A percentile compares a stretch with the other conserved stretches of the same genome.
phyloP scores from a whole-genome alignment of 2,888 invertebrate species.

The Nomada ferruginata region DNA sequence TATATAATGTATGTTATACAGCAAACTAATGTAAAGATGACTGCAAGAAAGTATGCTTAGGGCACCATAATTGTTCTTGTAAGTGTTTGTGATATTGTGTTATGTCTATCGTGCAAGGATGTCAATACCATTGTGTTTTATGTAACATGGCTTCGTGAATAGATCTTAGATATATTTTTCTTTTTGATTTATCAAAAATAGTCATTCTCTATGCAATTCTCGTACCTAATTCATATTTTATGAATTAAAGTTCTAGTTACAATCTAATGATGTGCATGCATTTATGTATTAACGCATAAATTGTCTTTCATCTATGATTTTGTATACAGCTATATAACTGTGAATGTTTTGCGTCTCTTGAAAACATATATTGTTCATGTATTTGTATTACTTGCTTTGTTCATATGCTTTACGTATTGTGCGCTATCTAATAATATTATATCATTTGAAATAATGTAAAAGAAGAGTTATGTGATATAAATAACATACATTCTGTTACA shows the following conservation, averaged over 20 bases:
- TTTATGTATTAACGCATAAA: background rate
- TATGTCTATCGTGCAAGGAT: conserved; percentile 58
- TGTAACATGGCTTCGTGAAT: conserved; percentile 42
- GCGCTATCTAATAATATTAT: conserved; percentile 5
- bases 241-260: conserved; percentile 10
- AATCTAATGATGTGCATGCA: conserved; percentile 32
- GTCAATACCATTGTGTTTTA: conserved; percentile 23
- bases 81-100: conserved; percentile 76
- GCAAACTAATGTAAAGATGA: conserved; percentile 82
- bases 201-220: background rate
- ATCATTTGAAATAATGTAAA: background rate
- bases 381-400: conserved; percentile 18
- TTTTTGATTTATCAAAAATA: background rate
- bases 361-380: background rate
- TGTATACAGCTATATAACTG: background rate
- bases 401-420: conserved; percentile 17
- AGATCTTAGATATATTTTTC: conserved; percentile 7
- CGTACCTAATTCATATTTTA: conserved; percentile 13
- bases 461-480: conserved; percentile 3
- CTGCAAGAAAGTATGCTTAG: conserved; percentile 78
- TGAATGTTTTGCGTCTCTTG: background rate
- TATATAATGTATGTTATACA: conserved; percentile 79
- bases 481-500: background rate
- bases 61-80: conserved; percentile 80
- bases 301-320: conserved; percentile 3